Evolutionary conservation across 2,888 invertebrate species (phyloP).

Genomic region (Dynastes maya): DNA sequence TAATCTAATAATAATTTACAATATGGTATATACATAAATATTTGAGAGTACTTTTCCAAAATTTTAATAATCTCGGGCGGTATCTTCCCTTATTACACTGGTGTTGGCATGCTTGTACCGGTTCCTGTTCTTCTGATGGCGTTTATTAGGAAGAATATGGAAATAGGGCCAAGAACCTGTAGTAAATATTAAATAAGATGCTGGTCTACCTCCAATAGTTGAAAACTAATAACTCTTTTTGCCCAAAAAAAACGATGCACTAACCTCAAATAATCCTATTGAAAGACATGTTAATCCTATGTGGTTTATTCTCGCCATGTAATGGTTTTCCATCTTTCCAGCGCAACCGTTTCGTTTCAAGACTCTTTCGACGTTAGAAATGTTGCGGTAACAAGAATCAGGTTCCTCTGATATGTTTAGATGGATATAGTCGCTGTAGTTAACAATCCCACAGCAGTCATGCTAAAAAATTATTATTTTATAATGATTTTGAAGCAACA

Average conservation of each 20-base stretch:
- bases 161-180: conserved; percentile 29
- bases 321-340: conserved; percentile 25
- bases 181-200: neutral
- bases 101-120: neutral
- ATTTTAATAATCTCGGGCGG: neutral
- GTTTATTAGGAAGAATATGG: conserved; percentile 16
- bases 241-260: no score
- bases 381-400: conserved; percentile 7
- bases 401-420: conserved; percentile 27
- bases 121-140: neutral
- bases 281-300: conserved; percentile 32
- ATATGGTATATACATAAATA: no score
- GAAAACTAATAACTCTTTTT: no score
- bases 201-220: no score
- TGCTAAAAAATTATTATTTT: conserved; percentile 31
- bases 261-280: conserved; percentile 41
- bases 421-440: conserved; percentile 44
- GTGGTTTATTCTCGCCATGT: conserved; percentile 27
- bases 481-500: neutral
- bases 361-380: neutral
- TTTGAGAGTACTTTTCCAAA: no score
- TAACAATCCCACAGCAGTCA: conserved; percentile 45
- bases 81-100: neutral
- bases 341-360: conserved; percentile 33
- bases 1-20: no score